These are phyloP conservation scores for Troides helena DNA, from an alignment of 2,888 invertebrate genomes.

Conservation along the genomic window DNA sequence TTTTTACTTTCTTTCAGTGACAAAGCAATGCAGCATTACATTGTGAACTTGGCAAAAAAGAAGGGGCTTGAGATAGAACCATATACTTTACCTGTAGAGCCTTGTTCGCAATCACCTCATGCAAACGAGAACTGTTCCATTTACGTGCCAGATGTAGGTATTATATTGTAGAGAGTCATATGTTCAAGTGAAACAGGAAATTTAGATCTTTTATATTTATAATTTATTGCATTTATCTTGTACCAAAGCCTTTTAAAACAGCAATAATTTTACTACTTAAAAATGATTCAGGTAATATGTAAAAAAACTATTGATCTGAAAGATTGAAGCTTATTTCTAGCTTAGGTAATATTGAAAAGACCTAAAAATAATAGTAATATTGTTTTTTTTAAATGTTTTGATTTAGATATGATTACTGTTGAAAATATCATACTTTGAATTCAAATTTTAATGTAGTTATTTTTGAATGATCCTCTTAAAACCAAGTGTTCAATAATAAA, in stretches of 20 bases:
- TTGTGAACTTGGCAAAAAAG: slow-evolving; percentile 51
- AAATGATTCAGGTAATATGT: too few species aligned
- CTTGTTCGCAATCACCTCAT: slow-evolving; percentile 41
- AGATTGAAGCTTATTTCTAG: too few species aligned
- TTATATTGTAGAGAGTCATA: slow-evolving; percentile 45
- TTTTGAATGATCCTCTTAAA: too few species aligned
- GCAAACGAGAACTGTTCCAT: slow-evolving; percentile 60
- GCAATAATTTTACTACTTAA: neutral
- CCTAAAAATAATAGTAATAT: too few species aligned
- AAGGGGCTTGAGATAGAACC: slow-evolving; percentile 56
- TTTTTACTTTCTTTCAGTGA: slow-evolving; percentile 51
- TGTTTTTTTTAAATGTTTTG: too few species aligned
- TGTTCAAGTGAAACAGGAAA: neutral
- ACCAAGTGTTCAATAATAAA: too few species aligned
- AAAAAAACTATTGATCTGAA: too few species aligned
- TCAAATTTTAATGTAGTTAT: too few species aligned
- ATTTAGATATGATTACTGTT: too few species aligned
- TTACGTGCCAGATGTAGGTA: slow-evolving; percentile 59
- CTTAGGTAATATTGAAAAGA: too few species aligned
- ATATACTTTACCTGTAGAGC: slow-evolving; percentile 45
- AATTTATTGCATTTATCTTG: neutral
- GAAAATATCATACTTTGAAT: too few species aligned
- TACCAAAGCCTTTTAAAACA: neutral
- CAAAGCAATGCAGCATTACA: slow-evolving; percentile 49
- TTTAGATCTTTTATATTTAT: neutral